Evolutionary conservation across 2,797 vertebrate species (phyloP).

Genomic region (Lepus townsendii): DNA sequence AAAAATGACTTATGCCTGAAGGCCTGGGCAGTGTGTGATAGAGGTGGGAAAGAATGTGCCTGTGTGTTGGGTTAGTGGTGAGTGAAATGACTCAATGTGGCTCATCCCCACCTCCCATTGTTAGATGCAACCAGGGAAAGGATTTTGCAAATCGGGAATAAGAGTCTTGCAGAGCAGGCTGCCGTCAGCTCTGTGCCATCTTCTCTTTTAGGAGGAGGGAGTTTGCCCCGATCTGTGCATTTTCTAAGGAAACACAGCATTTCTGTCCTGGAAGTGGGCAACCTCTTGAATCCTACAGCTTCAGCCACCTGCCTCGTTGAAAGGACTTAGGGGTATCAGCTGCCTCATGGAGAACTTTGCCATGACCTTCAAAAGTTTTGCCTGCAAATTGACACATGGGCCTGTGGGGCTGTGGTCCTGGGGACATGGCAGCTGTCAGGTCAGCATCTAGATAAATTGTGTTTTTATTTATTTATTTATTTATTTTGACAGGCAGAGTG

Average conservation of each 20-base stretch:
- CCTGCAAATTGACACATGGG: neutral
- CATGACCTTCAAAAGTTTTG: slow-evolving; percentile 44
- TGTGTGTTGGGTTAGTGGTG: slow-evolving; percentile 16
- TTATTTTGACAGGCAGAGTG: no score
- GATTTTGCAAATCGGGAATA: neutral
- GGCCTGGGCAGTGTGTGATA: neutral
- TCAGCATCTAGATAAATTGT: neutral
- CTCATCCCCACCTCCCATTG: neutral
- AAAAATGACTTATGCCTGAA: neutral
- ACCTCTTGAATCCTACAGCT: neutral
- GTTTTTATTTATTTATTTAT: no score
- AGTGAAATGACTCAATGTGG: slow-evolving; percentile 51
- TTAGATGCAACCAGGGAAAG: neutral
- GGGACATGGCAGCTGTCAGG: neutral
- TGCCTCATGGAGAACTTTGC: neutral
- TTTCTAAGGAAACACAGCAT: slow-evolving; percentile 13
- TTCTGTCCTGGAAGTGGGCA: neutral
- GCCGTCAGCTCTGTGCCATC: neutral
- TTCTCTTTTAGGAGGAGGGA: neutral
- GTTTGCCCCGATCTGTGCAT: neutral
- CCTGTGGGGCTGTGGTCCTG: slow-evolving; percentile 37
- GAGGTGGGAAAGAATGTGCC: neutral
- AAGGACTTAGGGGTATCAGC: neutral
- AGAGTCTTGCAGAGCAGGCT: neutral
- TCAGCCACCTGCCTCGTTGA: neutral